These are phyloP conservation scores for Heterotis niloticus DNA, from an alignment of 2,113 vertebrate species.

Conservation along the genomic window DNA sequence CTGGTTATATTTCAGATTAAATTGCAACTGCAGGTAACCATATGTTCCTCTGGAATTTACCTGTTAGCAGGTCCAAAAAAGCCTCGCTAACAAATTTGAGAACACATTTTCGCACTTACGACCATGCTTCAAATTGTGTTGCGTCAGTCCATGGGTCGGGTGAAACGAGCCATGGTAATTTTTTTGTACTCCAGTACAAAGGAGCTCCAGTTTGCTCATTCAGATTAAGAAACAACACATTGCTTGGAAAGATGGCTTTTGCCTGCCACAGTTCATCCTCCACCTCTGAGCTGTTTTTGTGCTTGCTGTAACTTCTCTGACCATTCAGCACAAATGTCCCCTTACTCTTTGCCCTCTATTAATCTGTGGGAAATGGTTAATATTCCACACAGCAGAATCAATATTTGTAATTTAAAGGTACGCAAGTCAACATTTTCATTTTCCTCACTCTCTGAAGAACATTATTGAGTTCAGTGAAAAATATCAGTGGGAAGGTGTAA, in stretches of 20 bases:
- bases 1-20: not conserved
- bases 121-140: not conserved
- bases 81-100: not conserved
- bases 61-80: not conserved
- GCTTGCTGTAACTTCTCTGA: not conserved
- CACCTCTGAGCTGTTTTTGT: not conserved
- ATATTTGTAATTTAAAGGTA: conserved; percentile 32
- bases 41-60: not conserved
- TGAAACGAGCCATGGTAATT: no score
- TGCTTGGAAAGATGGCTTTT: no score
- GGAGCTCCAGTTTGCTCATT: no score
- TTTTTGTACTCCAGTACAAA: no score
- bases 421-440: conserved; percentile 19
- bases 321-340: not conserved
- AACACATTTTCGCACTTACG: not conserved
- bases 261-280: not conserved
- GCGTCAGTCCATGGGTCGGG: no score
- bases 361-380: conserved; percentile 30
- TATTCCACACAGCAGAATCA: conserved; percentile 30
- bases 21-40: not conserved
- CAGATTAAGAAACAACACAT: no score
- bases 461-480: conserved; percentile 13
- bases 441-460: conserved; percentile 24
- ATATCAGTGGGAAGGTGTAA: conserved; percentile 17
- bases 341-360: conserved; percentile 24